Conservation (phyloP, 64 coral and sea anemone species). For the Exaiptasia diaphana region DNA sequence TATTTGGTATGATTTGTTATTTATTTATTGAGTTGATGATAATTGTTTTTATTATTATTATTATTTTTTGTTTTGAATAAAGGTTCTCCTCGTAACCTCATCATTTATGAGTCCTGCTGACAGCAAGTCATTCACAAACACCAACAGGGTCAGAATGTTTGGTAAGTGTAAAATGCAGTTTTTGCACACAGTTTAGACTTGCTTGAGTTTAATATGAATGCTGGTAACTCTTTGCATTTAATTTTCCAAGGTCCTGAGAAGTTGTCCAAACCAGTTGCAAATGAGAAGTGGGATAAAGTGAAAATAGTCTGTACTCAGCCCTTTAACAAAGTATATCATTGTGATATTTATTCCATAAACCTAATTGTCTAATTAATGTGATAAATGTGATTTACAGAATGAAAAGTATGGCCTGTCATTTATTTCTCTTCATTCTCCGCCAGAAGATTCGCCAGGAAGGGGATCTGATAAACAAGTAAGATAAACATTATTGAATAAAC, state of each 20-base stretch:
- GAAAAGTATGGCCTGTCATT: conserved; percentile 88
- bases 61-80: conserved; percentile 4
- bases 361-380: too few species aligned
- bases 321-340: conserved; percentile 71
- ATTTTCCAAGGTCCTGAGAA: conserved; percentile 71
- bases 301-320: conserved; percentile 96
- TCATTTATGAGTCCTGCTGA: conserved; percentile 97
- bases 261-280: conserved; percentile 87
- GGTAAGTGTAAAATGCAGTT: conserved; percentile 60
- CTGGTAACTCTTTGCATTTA: background rate
- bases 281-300: conserved; percentile 91
- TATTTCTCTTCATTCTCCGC: conserved; percentile 77
- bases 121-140: conserved; percentile 91
- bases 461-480: too few species aligned
- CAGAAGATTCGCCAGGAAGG: conserved; percentile 24
- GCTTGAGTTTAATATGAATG: too few species aligned
- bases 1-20: background rate
- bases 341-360: background rate
- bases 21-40: background rate
- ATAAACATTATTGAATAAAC: too few species aligned
- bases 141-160: conserved; percentile 92
- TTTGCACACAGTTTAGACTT: too few species aligned
- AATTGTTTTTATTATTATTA: background rate
- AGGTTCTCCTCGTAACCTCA: conserved; percentile 94
- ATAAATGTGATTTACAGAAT: conserved; percentile 41